Base-by-base conservation (phyloP, 2,113 vertebrate genomes). In the Leptobrachium leishanense region DNA sequence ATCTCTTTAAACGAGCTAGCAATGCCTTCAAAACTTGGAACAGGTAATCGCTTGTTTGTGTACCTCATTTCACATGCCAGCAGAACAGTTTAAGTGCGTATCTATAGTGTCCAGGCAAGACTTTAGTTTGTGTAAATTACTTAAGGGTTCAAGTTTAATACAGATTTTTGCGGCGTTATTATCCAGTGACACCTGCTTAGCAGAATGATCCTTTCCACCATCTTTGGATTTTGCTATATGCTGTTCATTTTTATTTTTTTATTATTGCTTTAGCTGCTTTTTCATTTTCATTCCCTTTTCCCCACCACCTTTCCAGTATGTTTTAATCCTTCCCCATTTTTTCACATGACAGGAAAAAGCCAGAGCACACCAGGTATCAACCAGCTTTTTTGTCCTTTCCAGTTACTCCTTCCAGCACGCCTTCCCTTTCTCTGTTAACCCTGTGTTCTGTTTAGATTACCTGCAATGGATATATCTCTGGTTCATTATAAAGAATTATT, bases 11-110 rank as follows among this genome's bases (percentile, higher is more conserved):
- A 87, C 90, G 98, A 83, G 98, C 98, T 90, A 99, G 98, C 90
- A 99, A 99, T 75, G 97, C 97, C 82, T 99, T 99, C 90, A 99
- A 99, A 90, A 98, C 97, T 55, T 99, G 97, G 97, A 99, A 98
- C 92, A 96, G 98, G 98, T 99, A 85, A 91, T 77, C 67, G 74
- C 46, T 5, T 50, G 46, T 50, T 50, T 50, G 4, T 50, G 4
- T n/a, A 6, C 6, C 13, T 54, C 15, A 31, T 46, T 15, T 50
- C 72, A 57, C 12, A 42, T 63, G 40, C 57, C 43, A 42, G 43
- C 15, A 40, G 53, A 7, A 40, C 71, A 41, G 42, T 41, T 13
- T 31, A 50, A 50, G 8, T 50, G 8, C 46, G 8, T 50, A 8
- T 50, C 4, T 50, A 8, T 50, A 50, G 46, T 50, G 46, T 50